A percentile compares a stretch with the other conserved stretches of the same genome.
Evolutionary conservation across 2,113 vertebrate species (phyloP).

Genomic region (Anoplopoma fimbria): DNA sequence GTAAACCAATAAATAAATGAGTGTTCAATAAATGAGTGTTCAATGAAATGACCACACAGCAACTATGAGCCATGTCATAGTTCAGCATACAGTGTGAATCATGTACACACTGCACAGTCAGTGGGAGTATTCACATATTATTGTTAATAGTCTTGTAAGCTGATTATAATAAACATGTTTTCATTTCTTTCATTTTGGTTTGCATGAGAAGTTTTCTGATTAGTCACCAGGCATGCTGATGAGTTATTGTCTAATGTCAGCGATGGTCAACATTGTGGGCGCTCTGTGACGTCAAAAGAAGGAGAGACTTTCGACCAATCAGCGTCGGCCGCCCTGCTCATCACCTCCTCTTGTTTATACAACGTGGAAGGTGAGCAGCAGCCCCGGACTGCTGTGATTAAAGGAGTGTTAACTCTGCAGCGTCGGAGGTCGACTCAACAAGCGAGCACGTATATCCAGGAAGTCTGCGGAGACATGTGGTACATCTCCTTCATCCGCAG

Average conservation of each 20-base stretch:
- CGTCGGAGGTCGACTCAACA: background rate
- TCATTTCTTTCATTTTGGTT: background rate
- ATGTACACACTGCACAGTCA: background rate
- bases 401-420: background rate
- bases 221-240: background rate
- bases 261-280: background rate
- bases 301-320: conserved; percentile 74
- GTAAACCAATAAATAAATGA: background rate
- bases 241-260: background rate
- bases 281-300: conserved; percentile 70
- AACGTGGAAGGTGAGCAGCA: conserved; percentile 52
- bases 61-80: background rate
- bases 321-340: conserved; percentile 26
- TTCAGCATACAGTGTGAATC: background rate
- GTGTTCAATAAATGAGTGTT: background rate
- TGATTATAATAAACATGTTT: background rate
- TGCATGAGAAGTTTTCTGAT: background rate
- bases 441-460: conserved; percentile 3
- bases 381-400: background rate
- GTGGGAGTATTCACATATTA: background rate
- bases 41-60: background rate
- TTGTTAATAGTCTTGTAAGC: background rate
- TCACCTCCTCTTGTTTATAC: conserved; percentile 36
- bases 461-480: background rate
- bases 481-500: background rate